These are phyloP conservation scores for Himalopsyche tibetana DNA, from an alignment of 2,888 invertebrate species.

Conservation along the genomic window DNA sequence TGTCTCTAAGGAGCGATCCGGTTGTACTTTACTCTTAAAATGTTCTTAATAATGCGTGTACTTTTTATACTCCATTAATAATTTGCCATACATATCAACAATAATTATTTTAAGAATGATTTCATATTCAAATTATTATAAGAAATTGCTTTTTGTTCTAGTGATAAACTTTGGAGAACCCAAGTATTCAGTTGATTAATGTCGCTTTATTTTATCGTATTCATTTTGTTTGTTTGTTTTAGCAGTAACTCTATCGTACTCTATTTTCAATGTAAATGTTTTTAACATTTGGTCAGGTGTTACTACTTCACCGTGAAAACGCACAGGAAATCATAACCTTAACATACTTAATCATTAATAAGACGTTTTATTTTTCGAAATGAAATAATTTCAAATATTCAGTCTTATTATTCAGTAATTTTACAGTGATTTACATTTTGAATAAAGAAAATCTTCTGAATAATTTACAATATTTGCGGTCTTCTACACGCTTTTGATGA, in stretches of 20 bases:
- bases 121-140: neutral
- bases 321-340: neutral
- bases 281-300: neutral
- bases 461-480: too few species aligned
- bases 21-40: constrained; percentile 14
- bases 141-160: neutral
- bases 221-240: neutral
- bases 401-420: too few species aligned
- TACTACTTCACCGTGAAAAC: neutral
- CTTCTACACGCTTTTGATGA: too few species aligned
- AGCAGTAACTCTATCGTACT: neutral
- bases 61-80: constrained; percentile 42
- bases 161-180: neutral
- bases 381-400: too few species aligned
- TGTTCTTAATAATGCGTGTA: neutral
- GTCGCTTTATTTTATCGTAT: neutral
- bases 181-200: neutral
- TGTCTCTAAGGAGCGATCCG: neutral
- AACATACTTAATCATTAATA: too few species aligned
- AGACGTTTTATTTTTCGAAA: too few species aligned
- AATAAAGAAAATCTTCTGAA: too few species aligned
- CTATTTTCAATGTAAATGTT: neutral
- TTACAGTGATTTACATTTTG: too few species aligned
- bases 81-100: constrained; percentile 60
- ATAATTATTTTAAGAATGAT: constrained; percentile 36